Evolutionary conservation across 2,797 vertebrate genomes (phyloP).

Genomic region (Typhlichthys eigenmanni): DNA sequence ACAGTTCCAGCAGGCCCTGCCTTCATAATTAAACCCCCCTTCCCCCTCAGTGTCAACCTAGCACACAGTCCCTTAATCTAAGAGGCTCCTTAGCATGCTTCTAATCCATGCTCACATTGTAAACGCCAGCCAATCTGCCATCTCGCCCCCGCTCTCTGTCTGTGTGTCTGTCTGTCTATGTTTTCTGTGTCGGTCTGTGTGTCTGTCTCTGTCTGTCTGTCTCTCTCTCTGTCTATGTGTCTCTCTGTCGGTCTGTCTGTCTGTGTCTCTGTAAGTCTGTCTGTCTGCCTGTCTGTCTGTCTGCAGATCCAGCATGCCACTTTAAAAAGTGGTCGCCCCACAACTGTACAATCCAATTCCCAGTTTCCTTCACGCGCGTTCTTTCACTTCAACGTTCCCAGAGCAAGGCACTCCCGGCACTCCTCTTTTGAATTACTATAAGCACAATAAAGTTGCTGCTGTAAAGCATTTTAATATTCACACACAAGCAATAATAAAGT

Average conservation of each 20-base stretch:
- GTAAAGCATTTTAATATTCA: conserved; percentile 13
- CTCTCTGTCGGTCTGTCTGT: too few relatives aligned
- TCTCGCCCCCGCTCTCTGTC: conserved; percentile 5
- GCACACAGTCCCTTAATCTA: conserved; percentile 14
- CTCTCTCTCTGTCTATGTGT: too few relatives aligned
- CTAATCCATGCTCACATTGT: conserved; percentile 37
- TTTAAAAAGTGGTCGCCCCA: not conserved
- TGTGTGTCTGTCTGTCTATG: conserved; percentile 15
- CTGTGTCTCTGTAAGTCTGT: not conserved
- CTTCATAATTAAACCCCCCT: conserved; percentile 65
- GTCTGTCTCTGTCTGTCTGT: not conserved
- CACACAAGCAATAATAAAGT: conserved; percentile 1
- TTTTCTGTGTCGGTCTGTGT: not conserved
- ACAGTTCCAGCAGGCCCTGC: conserved; percentile 52
- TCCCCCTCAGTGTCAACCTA: conserved; percentile 40
- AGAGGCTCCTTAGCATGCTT: conserved; percentile 17
- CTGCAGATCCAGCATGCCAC: conserved; percentile 4
- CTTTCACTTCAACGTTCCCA: not conserved
- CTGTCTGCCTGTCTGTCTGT: conserved; percentile 46
- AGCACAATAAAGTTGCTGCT: not conserved
- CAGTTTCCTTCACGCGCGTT: conserved; percentile 43
- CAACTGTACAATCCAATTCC: conserved; percentile 60
- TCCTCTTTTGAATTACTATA: not conserved
- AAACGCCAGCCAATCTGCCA: conserved; percentile 58
- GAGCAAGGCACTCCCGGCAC: conserved; percentile 6